A percentile compares a stretch with the other conserved stretches of the same genome.
Evolutionary conservation across 2,113 vertebrate genomes (phyloP).

Genomic region (Oceanites oceanicus): DNA sequence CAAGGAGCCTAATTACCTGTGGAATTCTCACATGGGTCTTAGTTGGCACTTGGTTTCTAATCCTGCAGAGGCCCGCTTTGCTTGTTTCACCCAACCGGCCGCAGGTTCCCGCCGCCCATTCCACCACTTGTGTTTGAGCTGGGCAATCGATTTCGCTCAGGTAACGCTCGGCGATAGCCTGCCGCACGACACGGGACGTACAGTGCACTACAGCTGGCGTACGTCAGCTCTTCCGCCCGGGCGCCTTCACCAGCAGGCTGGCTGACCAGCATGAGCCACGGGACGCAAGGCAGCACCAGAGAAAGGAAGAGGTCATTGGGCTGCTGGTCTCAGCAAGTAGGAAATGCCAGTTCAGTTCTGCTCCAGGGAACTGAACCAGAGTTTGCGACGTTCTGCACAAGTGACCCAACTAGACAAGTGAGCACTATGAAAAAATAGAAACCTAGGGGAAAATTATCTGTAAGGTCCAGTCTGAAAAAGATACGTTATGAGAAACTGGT

Average conservation of each 20-base stretch:
- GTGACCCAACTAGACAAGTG: background rate
- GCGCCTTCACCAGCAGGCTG: background rate
- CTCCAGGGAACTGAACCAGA: background rate
- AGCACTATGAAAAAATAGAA: background rate
- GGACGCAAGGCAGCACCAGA: background rate
- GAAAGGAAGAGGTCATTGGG: background rate
- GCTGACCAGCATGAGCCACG: rapidly evolving
- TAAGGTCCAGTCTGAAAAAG: background rate
- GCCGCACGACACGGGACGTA: rapidly evolving
- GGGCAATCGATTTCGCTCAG: background rate
- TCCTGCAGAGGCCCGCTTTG: background rate
- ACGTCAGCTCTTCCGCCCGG: background rate
- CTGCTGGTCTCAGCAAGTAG: background rate
- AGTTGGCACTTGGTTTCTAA: background rate
- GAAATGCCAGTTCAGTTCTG: background rate
- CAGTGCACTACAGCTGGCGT: rapidly evolving
- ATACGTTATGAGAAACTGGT: background rate
- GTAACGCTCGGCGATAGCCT: rapidly evolving
- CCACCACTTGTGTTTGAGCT: background rate
- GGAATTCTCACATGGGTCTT: conserved; percentile 21
- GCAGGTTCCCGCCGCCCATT: background rate
- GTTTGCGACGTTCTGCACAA: background rate
- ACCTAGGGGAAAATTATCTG: background rate
- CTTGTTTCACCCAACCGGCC: background rate
- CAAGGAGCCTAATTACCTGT: background rate